Base-by-base conservation (phyloP, 2,888 invertebrate species). In the Drosophila melanosoma region DNA sequence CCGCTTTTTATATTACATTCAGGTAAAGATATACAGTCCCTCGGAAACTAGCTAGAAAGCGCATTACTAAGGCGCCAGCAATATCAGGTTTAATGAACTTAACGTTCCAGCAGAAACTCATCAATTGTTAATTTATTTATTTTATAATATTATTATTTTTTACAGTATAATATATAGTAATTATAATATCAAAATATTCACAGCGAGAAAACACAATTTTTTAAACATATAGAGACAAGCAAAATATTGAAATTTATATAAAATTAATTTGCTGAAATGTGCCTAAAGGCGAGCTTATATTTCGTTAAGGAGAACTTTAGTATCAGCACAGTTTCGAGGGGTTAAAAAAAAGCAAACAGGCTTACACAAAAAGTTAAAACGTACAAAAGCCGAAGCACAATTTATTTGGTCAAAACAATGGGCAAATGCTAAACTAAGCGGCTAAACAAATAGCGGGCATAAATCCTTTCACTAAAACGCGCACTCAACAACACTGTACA, bases 391-490 rank as follows among this genome's bases (percentile, higher is more conserved):
- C 65, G 58, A 59, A 56, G 57, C 57, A 63, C 65, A 69, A 67
- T 67, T 76, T 82, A 79, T 76, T 72, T 72, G 81, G 70, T 49
- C 63, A 58, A 66, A 77, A 89, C 84, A 84, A 89, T 82, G 62
- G 82, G 15, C 67, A 69, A 81, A 79, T 71, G 82, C 62, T 67
- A 79, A 86, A 79, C 89, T 82, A 87, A 84, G 89, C 89, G 89
- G 73, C 85, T 85, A 82, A 84, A 87, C 85, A 89, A 85, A 85
- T 85, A 89, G 68, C 51, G 52, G 61, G 69, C 87, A 81, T 81
- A 88, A 88, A 88, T 89, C 87, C 87, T 82, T 84, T 72, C 74
- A 75, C 85, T 70, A 81, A 87, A 84, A 66, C 73, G 79, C 79
- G 69, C 84, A 81, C 80, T 82, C 86, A 69, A 80, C 88, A 83